These are phyloP conservation scores for Manis pentadactyla DNA, from an alignment of 2,797 vertebrate species.

Conservation along the genomic window DNA sequence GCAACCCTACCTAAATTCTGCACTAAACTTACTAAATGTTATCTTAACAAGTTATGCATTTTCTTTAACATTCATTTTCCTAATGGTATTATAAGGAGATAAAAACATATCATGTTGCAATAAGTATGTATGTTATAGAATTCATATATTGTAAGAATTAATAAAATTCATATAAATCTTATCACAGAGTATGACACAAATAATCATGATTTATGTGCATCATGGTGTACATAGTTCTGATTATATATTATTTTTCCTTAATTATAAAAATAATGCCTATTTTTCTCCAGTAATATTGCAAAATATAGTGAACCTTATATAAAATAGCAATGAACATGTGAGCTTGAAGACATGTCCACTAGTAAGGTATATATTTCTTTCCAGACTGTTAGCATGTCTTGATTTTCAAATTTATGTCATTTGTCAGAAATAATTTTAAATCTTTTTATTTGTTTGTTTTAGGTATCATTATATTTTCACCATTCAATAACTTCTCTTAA, in stretches of 20 bases:
- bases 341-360: background rate
- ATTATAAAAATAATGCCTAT: background rate
- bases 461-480: background rate
- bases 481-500: background rate
- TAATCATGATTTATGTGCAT: background rate
- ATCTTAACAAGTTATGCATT: background rate
- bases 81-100: background rate
- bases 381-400: background rate
- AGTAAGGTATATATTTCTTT: background rate
- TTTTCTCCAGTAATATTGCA: background rate
- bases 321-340: background rate
- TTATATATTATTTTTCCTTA: background rate
- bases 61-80: background rate
- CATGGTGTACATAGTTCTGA: background rate
- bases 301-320: background rate
- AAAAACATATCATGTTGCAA: background rate
- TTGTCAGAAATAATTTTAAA: background rate
- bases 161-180: background rate
- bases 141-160: background rate
- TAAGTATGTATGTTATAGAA: background rate
- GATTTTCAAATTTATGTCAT: background rate
- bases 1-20: background rate
- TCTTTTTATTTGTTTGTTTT: background rate
- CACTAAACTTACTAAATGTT: background rate
- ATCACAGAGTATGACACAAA: background rate